Conservation (phyloP, 2,888 invertebrate genomes). For the Tupiocoris notatus region DNA sequence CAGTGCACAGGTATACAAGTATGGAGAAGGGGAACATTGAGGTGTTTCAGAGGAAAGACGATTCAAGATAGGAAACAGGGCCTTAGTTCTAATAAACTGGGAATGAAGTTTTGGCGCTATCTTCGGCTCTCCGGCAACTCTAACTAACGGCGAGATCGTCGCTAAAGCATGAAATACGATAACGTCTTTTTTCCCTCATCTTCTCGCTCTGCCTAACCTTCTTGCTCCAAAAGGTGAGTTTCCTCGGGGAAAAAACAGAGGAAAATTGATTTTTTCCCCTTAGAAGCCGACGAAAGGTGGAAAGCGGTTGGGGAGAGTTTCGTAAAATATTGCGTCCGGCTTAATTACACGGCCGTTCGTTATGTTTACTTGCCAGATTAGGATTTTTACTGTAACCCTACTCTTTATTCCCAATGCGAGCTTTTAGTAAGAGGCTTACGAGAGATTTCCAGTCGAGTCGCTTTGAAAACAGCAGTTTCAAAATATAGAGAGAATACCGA, state of each 20-base stretch:
- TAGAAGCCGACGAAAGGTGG: no score
- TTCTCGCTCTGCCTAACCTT: neutral
- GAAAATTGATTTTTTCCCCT: neutral
- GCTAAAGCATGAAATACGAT: neutral
- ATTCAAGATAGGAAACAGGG: neutral
- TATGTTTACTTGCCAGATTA: neutral
- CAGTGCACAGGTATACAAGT: no score
- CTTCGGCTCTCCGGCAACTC: neutral
- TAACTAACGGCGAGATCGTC: neutral
- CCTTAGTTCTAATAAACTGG: neutral
- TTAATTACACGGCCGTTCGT: neutral
- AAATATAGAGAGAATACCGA: no score
- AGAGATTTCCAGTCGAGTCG: no score
- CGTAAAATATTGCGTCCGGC: neutral
- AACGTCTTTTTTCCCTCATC: neutral
- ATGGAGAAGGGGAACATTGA: no score
- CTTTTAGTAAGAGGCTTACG: neutral
- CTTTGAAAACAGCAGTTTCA: no score
- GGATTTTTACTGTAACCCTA: neutral
- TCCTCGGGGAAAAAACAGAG: neutral
- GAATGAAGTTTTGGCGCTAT: neutral
- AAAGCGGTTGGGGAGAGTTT: neutral
- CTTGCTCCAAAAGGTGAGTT: neutral
- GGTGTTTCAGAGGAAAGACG: no score
- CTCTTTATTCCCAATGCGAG: neutral